These are phyloP conservation scores for Formica exsecta DNA, from an alignment of 1,140 invertebrate genomes.

Conservation along the genomic window DNA sequence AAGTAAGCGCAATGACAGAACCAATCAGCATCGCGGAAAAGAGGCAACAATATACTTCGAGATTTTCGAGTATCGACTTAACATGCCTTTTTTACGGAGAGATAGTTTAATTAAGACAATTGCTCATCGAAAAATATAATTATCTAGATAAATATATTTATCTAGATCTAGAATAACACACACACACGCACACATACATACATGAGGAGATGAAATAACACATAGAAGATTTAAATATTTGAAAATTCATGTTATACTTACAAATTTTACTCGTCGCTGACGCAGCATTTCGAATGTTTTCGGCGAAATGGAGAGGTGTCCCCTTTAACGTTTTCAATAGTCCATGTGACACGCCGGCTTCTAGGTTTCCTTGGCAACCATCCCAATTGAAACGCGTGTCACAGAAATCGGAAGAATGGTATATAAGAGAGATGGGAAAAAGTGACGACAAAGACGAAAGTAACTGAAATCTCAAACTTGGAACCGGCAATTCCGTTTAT, in stretches of 20 bases:
- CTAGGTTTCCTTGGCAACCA: constrained; percentile 85
- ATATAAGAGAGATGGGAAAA: constrained; percentile 77
- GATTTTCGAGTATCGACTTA: too few species aligned
- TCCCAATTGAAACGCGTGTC: constrained; percentile 84
- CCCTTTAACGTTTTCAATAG: constrained; percentile 85
- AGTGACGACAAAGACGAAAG: constrained; percentile 69
- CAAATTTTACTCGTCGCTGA: constrained; percentile 6
- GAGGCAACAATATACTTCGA: too few species aligned
- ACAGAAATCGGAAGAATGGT: constrained; percentile 80
- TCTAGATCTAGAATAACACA: neutral
- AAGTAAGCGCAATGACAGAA: too few species aligned
- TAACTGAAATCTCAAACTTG: constrained; percentile 84
- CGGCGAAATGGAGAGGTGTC: constrained; percentile 78
- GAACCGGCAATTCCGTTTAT: constrained; percentile 80
- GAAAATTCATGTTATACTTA: neutral
- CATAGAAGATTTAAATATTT: constrained; percentile 1
- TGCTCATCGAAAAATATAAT: neutral
- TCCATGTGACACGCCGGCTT: constrained; percentile 82
- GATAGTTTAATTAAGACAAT: neutral
- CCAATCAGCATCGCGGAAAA: too few species aligned
- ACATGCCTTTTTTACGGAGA: too few species aligned
- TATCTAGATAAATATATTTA: neutral
- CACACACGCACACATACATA: neutral
- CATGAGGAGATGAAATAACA: neutral
- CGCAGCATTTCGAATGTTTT: constrained; percentile 75